Conservation (phyloP, 2,113 vertebrate species). For the Lophura nycthemera region DNA sequence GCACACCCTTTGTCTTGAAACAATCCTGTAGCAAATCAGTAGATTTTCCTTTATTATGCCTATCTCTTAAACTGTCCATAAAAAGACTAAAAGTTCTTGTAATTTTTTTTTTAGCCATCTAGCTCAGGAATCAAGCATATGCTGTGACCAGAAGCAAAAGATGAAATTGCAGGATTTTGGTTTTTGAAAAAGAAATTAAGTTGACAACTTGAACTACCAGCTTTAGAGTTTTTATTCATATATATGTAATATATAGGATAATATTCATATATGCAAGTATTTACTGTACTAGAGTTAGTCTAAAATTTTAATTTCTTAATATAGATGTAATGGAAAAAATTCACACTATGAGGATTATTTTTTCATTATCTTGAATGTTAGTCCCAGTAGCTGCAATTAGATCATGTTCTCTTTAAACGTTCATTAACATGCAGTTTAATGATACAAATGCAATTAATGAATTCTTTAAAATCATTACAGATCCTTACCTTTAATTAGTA, state of each 20-base stretch:
- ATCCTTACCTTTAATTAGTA: slow-evolving; percentile 16
- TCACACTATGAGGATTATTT: neutral
- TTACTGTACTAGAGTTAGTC: neutral
- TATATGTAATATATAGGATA: neutral
- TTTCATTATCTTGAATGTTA: neutral
- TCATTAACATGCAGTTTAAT: neutral
- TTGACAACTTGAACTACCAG: neutral
- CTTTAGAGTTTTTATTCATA: neutral
- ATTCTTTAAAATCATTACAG: slow-evolving; percentile 14
- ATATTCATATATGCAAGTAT: neutral
- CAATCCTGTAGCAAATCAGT: neutral
- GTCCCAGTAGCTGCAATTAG: neutral
- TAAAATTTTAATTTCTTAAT: neutral
- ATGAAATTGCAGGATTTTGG: neutral
- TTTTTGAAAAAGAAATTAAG: neutral
- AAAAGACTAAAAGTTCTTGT: neutral
- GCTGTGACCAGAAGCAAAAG: neutral
- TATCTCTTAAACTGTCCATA: neutral
- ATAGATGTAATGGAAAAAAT: neutral
- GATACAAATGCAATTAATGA: neutral
- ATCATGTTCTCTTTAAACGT: slow-evolving; percentile 19
- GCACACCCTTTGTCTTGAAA: neutral
- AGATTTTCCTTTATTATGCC: neutral
- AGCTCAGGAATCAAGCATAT: neutral
- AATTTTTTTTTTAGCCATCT: neutral